Evolutionary conservation across 2,797 vertebrate genomes (phyloP).

Genomic region (Catamblyrhynchus diadema): DNA sequence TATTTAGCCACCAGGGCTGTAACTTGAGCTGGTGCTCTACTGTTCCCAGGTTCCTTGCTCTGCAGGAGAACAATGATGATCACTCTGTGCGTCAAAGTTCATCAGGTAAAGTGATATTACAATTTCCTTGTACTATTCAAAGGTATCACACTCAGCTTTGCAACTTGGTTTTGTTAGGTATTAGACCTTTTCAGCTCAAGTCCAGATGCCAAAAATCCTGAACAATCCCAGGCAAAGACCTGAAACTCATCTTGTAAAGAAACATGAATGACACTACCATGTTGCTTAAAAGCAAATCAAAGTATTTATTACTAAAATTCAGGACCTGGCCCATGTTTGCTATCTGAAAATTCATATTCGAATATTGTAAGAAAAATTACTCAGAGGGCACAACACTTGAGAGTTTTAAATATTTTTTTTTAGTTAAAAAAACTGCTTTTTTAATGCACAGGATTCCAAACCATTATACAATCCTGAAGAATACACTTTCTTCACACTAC

Average conservation of each 20-base stretch:
- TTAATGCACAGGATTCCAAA: neutral
- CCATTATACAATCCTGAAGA: neutral
- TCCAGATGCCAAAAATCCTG: neutral
- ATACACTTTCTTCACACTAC: neutral
- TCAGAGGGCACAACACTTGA: neutral
- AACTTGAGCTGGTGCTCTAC: neutral
- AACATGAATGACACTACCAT: neutral
- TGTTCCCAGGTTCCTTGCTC: neutral
- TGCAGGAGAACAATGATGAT: neutral
- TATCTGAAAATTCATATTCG: neutral
- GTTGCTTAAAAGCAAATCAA: neutral
- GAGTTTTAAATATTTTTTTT: neutral
- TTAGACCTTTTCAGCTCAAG: neutral
- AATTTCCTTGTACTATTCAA: neutral
- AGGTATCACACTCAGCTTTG: neutral
- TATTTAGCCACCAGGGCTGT: neutral
- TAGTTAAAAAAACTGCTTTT: accelerated
- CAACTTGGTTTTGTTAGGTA: neutral
- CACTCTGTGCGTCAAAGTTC: neutral
- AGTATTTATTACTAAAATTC: neutral
- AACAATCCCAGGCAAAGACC: neutral
- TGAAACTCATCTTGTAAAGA: neutral
- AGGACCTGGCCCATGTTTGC: neutral
- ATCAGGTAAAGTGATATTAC: neutral
- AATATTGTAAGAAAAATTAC: neutral